Conservation (phyloP, 2,888 invertebrate species). For the Luperina testacea region DNA sequence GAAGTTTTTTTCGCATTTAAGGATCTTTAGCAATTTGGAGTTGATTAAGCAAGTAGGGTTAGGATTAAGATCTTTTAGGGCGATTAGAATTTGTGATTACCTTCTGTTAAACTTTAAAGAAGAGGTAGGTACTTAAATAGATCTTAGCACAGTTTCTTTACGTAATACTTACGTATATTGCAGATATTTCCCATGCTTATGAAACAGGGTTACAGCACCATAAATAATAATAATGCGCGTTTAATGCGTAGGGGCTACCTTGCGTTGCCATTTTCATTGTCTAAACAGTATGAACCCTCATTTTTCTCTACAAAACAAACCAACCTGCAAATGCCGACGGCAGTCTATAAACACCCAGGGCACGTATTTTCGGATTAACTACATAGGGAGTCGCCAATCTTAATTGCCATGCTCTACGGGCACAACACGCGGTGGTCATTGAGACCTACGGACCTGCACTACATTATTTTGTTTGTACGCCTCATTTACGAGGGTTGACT, state of each 20-base stretch:
- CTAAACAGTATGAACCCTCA: conserved; percentile 64
- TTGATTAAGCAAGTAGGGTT: conserved; percentile 61
- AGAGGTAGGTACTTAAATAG: neutral
- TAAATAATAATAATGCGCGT: conserved; percentile 44
- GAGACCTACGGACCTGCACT: conserved; percentile 80
- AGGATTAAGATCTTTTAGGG: conserved; percentile 58
- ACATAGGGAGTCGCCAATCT: conserved; percentile 87
- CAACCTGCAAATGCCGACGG: conserved; percentile 76
- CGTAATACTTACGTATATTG: neutral
- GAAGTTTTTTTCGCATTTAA: conserved; percentile 66
- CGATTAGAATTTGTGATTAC: conserved; percentile 52
- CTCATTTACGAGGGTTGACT: conserved; percentile 84
- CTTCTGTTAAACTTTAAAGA: conserved; percentile 36
- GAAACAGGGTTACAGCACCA: conserved; percentile 23
- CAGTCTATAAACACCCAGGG: conserved; percentile 87
- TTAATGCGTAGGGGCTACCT: conserved; percentile 44
- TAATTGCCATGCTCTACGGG: conserved; percentile 84
- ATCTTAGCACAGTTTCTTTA: neutral
- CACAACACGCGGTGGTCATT: conserved; percentile 80
- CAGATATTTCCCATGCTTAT: conserved; percentile 17
- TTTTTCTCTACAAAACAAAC: conserved; percentile 79
- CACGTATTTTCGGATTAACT: conserved; percentile 90
- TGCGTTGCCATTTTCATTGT: conserved; percentile 52
- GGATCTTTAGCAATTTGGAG: conserved; percentile 57
- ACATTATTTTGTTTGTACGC: conserved; percentile 85